A percentile compares a stretch with the other conserved stretches of the same genome.
Evolutionary conservation across 2,888 invertebrate species (phyloP).

Genomic region (Cyaniris semiargus): DNA sequence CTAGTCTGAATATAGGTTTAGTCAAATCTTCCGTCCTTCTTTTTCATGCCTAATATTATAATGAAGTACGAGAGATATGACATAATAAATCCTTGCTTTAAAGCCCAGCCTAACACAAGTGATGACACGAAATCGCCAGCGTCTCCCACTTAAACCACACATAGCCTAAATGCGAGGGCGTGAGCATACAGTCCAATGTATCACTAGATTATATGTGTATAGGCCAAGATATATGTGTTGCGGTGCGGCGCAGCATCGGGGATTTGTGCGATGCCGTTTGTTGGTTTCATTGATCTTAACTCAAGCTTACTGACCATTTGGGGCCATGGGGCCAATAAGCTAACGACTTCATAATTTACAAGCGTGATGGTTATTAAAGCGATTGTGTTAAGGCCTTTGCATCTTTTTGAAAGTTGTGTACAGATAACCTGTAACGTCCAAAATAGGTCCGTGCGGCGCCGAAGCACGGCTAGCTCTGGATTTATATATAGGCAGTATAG

Average conservation of each 20-base stretch:
- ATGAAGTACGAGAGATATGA: too few species aligned
- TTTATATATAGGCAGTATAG: too few species aligned
- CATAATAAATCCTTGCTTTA: too few species aligned
- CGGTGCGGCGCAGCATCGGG: conserved; percentile 48
- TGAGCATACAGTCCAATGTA: conserved; percentile 68
- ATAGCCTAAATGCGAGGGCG: conserved; percentile 57
- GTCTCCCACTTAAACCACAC: conserved; percentile 43
- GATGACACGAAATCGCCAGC: conserved; percentile 35
- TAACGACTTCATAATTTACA: conserved; percentile 34
- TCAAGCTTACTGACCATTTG: conserved; percentile 35
- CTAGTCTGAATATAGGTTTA: too few species aligned
- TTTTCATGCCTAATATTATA: too few species aligned
- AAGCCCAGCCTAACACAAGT: too few species aligned
- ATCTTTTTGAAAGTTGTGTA: neutral
- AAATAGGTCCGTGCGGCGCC: too few species aligned
- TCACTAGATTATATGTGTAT: conserved; percentile 71
- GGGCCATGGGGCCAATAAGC: conserved; percentile 35
- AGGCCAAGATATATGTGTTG: conserved; percentile 61
- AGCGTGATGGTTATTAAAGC: neutral
- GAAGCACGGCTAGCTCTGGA: too few species aligned
- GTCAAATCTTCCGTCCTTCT: too few species aligned
- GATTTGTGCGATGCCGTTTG: conserved; percentile 45
- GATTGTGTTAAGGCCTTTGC: neutral
- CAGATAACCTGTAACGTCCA: too few species aligned
- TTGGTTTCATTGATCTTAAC: conserved; percentile 43